Base-by-base conservation (phyloP, 2,113 vertebrate species). In the Choloepus hoffmanni region DNA sequence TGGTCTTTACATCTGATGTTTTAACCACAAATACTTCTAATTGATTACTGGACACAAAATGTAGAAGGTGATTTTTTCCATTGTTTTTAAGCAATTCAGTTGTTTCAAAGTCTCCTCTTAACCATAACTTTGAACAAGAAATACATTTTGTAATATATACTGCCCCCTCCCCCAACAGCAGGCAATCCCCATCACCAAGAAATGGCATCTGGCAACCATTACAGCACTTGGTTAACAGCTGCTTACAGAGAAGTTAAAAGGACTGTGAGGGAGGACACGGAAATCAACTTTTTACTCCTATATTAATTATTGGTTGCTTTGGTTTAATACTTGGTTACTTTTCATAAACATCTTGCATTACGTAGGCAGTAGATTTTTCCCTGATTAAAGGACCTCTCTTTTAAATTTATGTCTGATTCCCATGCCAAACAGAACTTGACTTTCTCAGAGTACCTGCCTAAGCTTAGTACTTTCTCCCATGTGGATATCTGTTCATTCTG, bases 261-360 rank as follows among this genome's bases (percentile, higher is more conserved):
- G 68, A 33, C 74, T 91, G 2, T 60, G 85, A 95, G 81, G 63
- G 26, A 92, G 45, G 70, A 94, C 58, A 33, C 88, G 50, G 89
- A 97, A 96, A 96, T 92, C 76, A 96, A 94, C 70, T 96, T 97
- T 94, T 96, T 90, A 96, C 55, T 94, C 81, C 92, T 86, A 95
- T 93, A 93, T 92, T 97, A 97, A 96, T 95, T 96, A 94, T 83
- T 95, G 77, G 73, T 63, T 92, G 24, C 33, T 92, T 97, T 94
- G 14, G n/a, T 79, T 95, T 96, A 96, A 93, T 89, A 84, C 40
- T 58, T 76, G 55, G 43, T 94, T 95, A 67, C 67, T 92, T 95
- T 95, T 95, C 76, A 82, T 90, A 94, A 95, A 85, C 81, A 95
- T 96, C 74, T 97, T 96, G 90, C 81, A 89, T 95, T 81, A 82